Percentiles rank a stretch among this genome's conserved stretches.
phyloP scores from a whole-genome alignment of 1,140 invertebrate genomes.

The Branchinecta lynchi region DNA sequence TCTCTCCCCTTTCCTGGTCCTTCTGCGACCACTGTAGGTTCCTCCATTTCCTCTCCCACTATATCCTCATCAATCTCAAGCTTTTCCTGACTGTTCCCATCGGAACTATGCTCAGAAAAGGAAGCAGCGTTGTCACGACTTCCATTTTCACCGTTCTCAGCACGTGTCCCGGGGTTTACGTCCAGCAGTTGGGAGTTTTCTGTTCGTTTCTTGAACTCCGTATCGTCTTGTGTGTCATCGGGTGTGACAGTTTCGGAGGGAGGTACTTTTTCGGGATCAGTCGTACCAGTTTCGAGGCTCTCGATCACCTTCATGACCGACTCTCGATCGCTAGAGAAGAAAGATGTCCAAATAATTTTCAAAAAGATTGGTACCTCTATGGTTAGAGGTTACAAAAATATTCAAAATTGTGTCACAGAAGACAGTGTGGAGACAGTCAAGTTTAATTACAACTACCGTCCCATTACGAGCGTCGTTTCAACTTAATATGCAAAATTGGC shows the following conservation, averaged over 20 bases:
- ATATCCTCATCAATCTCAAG: not conserved
- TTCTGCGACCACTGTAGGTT: not conserved
- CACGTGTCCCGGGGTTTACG: not conserved
- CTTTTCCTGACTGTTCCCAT: not conserved
- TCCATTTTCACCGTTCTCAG: not conserved
- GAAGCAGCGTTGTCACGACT: no score
- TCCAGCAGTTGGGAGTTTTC: not conserved
- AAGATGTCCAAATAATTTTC: no score
- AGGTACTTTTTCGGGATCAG: not conserved
- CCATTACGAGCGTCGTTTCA: no score
- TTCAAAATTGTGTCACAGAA: no score
- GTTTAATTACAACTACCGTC: no score
- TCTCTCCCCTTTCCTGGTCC: not conserved
- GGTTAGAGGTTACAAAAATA: no score
- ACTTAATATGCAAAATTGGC: no score
- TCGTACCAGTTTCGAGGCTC: not conserved
- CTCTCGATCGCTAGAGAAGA: not conserved
- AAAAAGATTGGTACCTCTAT: no score
- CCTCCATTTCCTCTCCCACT: not conserved
- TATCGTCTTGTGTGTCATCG: not conserved
- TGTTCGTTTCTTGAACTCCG: not conserved
- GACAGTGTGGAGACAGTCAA: no score
- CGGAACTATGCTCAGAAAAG: no score
- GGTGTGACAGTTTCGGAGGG: not conserved
- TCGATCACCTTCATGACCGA: not conserved